Percentiles rank a stretch among this genome's conserved stretches.
phyloP scores from a whole-genome alignment of 23 tunicate genomes.

The Aplidium turbinatum region DNA sequence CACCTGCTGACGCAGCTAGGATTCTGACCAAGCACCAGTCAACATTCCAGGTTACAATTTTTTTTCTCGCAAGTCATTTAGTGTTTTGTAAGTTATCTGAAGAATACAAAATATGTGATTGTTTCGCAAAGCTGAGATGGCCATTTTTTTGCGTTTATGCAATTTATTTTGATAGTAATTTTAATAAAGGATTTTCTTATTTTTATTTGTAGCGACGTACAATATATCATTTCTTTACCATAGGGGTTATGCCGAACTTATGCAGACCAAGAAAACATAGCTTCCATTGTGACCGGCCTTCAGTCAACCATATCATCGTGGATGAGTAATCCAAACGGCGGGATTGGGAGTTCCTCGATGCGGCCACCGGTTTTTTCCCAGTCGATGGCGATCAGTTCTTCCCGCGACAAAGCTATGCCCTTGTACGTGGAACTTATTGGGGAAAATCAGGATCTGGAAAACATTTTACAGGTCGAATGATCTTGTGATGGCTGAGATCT shows the following conservation, averaged over 20 bases:
- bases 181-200: too few species aligned
- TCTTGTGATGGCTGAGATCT: too few species aligned
- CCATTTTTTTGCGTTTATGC: too few species aligned
- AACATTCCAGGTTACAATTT: slow-evolving; percentile 34
- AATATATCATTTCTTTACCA: too few species aligned
- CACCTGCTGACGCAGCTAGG: slow-evolving; percentile 20
- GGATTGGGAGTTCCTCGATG: not conserved
- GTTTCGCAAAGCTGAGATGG: too few species aligned
- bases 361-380: slow-evolving; percentile 32
- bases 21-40: slow-evolving; percentile 29
- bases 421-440: slow-evolving; percentile 47
- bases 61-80: too few species aligned
- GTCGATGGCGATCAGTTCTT: not conserved
- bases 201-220: too few species aligned
- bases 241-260: slow-evolving; percentile 45
- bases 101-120: too few species aligned
- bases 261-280: slow-evolving; percentile 60
- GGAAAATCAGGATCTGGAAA: slow-evolving; percentile 64
- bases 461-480: slow-evolving; percentile 52
- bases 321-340: not conserved
- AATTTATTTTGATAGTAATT: too few species aligned
- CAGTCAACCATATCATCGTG: slow-evolving; percentile 22
- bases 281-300: slow-evolving; percentile 30
- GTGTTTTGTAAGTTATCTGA: too few species aligned
- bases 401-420: slow-evolving; percentile 43